phyloP scores from a whole-genome alignment of 2,888 invertebrate genomes.

The Neocrepidodera transversa region DNA sequence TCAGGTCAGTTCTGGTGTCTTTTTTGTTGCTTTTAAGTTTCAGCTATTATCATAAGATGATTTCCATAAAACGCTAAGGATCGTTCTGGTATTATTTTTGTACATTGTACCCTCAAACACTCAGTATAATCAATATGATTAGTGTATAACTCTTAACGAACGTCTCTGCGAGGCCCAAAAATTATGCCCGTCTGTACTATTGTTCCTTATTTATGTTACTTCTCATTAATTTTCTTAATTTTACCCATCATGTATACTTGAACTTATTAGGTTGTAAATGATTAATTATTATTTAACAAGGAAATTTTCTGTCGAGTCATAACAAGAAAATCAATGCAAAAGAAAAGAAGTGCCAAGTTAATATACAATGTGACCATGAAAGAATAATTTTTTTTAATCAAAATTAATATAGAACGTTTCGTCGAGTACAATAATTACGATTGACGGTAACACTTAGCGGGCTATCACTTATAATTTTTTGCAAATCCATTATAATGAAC shows the following conservation, averaged over 20 bases:
- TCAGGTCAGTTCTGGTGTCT: too few relatives aligned
- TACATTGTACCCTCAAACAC: too few relatives aligned
- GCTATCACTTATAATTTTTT: constrained; percentile 1
- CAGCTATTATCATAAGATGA: too few relatives aligned
- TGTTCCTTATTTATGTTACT: constrained; percentile 36
- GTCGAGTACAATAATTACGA: background rate
- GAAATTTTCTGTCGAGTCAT: background rate
- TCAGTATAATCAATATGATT: too few relatives aligned
- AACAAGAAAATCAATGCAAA: background rate
- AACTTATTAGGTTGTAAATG: background rate
- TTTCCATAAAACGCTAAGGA: too few relatives aligned
- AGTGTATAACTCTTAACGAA: too few relatives aligned
- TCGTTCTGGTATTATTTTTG: too few relatives aligned
- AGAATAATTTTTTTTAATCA: too few relatives aligned
- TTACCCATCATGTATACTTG: background rate
- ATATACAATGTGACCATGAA: too few relatives aligned
- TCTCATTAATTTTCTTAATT: constrained; percentile 42
- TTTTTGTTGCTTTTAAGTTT: too few relatives aligned
- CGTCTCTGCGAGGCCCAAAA: constrained; percentile 6
- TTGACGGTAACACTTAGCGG: background rate
- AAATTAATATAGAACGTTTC: too few relatives aligned
- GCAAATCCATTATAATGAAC: constrained; percentile 3
- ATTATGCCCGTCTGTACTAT: constrained; percentile 32
- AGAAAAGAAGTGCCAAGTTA: too few relatives aligned
- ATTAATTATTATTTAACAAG: background rate